A percentile compares a stretch with the other conserved stretches of the same genome.
Conservation (phyloP, 2,797 vertebrate genomes). For the Enoplosus armatus region DNA sequence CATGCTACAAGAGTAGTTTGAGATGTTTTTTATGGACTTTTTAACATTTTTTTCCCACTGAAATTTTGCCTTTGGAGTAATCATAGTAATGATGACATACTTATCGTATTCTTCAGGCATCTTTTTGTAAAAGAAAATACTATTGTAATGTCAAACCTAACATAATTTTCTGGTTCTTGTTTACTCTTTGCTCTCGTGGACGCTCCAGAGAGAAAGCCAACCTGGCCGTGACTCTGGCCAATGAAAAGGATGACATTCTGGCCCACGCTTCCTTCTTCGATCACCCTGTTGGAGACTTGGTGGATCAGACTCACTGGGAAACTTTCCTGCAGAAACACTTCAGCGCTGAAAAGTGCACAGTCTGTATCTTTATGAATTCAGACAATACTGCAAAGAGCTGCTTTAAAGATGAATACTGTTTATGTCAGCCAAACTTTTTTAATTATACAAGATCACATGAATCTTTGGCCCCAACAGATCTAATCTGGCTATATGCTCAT, state of each 20-base stretch:
- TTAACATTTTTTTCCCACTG: too few species aligned
- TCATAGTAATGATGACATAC: not conserved
- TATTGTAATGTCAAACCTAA: not conserved
- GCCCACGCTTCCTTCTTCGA: slow-evolving; percentile 92
- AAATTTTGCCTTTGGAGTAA: not conserved
- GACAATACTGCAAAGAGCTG: not conserved
- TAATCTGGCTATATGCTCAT: not conserved
- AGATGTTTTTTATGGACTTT: not conserved
- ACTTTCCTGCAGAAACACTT: slow-evolving; percentile 83
- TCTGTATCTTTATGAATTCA: slow-evolving; percentile 72
- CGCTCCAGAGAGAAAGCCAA: slow-evolving; percentile 90
- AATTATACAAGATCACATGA: not conserved
- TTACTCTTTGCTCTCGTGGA: not conserved
- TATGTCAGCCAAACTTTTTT: not conserved
- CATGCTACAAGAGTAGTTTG: not conserved
- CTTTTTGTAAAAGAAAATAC: not conserved
- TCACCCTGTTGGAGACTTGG: slow-evolving; percentile 86
- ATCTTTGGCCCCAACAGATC: not conserved
- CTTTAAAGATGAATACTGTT: not conserved
- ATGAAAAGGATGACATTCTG: slow-evolving; percentile 81
- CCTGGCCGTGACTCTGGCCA: slow-evolving; percentile 90
- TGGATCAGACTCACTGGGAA: slow-evolving; percentile 88
- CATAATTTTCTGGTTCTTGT: not conserved
- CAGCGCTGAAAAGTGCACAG: slow-evolving; percentile 83
- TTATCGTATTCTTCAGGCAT: not conserved